Base-by-base conservation (phyloP, 2,113 vertebrate species). In the Zosterops pallidus region DNA sequence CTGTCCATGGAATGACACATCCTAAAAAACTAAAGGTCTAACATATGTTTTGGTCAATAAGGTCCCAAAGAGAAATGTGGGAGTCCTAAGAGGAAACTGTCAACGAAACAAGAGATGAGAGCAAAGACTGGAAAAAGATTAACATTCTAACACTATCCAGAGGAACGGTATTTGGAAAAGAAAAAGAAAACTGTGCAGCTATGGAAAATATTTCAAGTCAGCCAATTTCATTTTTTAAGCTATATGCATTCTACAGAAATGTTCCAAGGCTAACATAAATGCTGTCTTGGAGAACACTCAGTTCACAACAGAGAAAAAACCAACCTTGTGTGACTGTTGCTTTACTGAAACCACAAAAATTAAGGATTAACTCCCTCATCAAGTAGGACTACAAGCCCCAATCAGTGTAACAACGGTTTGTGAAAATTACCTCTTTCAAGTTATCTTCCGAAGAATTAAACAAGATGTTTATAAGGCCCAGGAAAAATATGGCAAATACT, bases 391-490 rank as follows among this genome's bases (percentile, higher is more conserved):
- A 71, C 41, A 95, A 46, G 18, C 12, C 55, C 53, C 37, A 84
- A 70, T 55, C 52, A n/a, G 39, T 22, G 12, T 49, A 94, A 64
- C 11, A 63, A 57, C 57, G 25, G 18, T 37, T 92, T 77, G 10
- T 25, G 8, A 85, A 92, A 29, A 49, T 69, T 44, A 77, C n/a
- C 70, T 90, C 90, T 84, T 76, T 63, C 50, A 59, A 83, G 15
- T 12, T 74, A 33, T 8, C 41, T 91, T 89, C 55, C 91, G 60
- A 96, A 93, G 12, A 90, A 74, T 44, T 76, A 85, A 94, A 79
- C 35, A 84, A 82, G 37, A 26, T 65, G 65, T 59, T 59, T 57
- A 59, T 23, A 93, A 56, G 91, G 46, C 16, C 20, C 39, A 47
- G n/a, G 20, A 68, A 71, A 95, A 78, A 28, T 23, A 82, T 4